Conservation (phyloP, 1,140 invertebrate genomes). For the Stegodyphus mimosarum region DNA sequence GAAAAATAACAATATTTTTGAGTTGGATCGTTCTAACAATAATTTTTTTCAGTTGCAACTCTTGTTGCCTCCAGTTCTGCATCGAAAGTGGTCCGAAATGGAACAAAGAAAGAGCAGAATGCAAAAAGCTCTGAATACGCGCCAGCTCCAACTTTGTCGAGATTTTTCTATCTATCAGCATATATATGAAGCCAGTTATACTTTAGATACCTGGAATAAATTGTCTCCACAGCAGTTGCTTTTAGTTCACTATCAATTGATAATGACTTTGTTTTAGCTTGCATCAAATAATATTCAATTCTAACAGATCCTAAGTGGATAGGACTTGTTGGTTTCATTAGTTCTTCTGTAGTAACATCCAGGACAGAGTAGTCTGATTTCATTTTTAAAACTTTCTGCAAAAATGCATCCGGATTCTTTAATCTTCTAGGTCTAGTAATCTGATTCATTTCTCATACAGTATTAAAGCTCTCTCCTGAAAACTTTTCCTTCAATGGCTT, state of each 20-base stretch:
- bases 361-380: not conserved
- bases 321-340: not conserved
- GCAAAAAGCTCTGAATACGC: not conserved
- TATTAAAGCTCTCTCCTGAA: not conserved
- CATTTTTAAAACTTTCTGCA: not conserved
- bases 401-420: not conserved
- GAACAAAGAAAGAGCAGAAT: not conserved
- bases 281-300: not conserved
- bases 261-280: not conserved
- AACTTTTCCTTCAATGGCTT: not conserved
- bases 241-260: not conserved
- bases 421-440: not conserved
- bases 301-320: not conserved
- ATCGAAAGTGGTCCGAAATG: too few relatives aligned
- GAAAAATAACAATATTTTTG: too few relatives aligned
- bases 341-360: not conserved
- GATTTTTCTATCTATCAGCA: not conserved
- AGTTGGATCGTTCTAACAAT: too few relatives aligned
- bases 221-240: not conserved
- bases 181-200: not conserved
- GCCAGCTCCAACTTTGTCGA: not conserved
- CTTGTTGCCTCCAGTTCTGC: too few relatives aligned
- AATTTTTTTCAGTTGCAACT: too few relatives aligned
- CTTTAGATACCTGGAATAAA: not conserved
- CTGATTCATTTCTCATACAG: not conserved